phyloP scores from a whole-genome alignment of 2,797 vertebrate genomes.

The Enteromius afrohamiltoni region DNA sequence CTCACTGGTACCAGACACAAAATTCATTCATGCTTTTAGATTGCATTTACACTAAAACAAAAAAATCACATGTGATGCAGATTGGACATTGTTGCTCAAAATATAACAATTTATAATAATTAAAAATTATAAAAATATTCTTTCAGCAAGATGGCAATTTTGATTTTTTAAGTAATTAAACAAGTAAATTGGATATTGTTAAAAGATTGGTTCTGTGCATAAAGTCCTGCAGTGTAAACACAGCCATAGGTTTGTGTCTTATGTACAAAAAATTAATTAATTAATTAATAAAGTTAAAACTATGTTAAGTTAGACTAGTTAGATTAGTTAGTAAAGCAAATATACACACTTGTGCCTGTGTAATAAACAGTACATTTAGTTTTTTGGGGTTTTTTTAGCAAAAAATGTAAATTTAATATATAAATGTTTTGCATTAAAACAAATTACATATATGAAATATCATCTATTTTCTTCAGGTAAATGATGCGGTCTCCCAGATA shows the following conservation, averaged over 20 bases:
- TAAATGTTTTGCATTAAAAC: neutral
- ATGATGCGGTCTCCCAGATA: conserved; percentile 81
- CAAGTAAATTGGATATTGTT: neutral
- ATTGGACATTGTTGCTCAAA: neutral
- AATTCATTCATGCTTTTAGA: neutral
- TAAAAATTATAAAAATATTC: too few relatives aligned
- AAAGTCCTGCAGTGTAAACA: neutral
- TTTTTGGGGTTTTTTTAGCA: neutral
- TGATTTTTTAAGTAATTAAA: neutral
- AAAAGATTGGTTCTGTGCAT: neutral
- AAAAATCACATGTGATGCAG: neutral
- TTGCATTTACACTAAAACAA: neutral
- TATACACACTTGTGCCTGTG: neutral
- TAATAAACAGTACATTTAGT: neutral
- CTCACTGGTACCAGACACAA: neutral
- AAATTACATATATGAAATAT: neutral
- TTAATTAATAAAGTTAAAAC: neutral
- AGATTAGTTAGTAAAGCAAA: neutral
- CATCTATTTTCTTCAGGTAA: conserved; percentile 79
- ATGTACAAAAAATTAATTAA: neutral
- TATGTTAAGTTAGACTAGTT: neutral
- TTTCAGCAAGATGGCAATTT: too few relatives aligned
- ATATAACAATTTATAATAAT: too few relatives aligned
- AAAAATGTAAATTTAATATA: too few relatives aligned
- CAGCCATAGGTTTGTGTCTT: neutral